phyloP scores from a whole-genome alignment of 1,140 invertebrate genomes.

The Agraylea sexmaculata region DNA sequence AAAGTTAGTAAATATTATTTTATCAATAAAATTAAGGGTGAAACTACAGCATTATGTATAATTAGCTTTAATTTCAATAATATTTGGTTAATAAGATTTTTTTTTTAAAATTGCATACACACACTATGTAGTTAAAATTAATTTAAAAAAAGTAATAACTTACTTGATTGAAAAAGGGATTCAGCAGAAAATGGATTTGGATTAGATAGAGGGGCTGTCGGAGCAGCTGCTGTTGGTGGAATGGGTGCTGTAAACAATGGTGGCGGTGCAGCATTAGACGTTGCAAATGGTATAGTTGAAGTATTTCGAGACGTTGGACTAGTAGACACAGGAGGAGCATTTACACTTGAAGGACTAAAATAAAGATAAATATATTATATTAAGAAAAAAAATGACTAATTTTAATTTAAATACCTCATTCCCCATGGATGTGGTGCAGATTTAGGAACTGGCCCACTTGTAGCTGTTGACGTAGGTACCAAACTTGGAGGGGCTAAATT shows the following conservation, averaged over 20 bases:
- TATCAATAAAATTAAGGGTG: no score
- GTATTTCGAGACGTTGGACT: constrained; percentile 25
- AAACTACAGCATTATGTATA: no score
- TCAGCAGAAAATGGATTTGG: constrained; percentile 78
- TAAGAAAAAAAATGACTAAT: no score
- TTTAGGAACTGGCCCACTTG: constrained; percentile 16
- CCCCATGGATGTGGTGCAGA: constrained; percentile 17
- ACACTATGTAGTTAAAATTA: neutral
- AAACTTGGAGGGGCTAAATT: constrained; percentile 23
- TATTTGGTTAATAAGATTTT: no score
- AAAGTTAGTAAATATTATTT: no score
- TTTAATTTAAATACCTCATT: constrained; percentile 16
- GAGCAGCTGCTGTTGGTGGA: constrained; percentile 37
- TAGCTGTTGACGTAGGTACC: constrained; percentile 22
- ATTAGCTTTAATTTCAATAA: no score
- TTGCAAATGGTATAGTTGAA: constrained; percentile 30
- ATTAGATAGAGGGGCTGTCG: constrained; percentile 42
- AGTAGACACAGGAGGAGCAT: constrained; percentile 12
- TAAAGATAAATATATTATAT: neutral
- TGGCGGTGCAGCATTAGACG: constrained; percentile 38
- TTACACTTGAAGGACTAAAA: constrained; percentile 20
- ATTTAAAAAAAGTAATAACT: constrained; percentile 28
- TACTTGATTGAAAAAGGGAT: constrained; percentile 74
- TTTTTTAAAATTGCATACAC: no score
- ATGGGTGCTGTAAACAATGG: constrained; percentile 57